Evolutionary conservation across 2,113 vertebrate species (phyloP).

Genomic region (Phocoena phocoena): DNA sequence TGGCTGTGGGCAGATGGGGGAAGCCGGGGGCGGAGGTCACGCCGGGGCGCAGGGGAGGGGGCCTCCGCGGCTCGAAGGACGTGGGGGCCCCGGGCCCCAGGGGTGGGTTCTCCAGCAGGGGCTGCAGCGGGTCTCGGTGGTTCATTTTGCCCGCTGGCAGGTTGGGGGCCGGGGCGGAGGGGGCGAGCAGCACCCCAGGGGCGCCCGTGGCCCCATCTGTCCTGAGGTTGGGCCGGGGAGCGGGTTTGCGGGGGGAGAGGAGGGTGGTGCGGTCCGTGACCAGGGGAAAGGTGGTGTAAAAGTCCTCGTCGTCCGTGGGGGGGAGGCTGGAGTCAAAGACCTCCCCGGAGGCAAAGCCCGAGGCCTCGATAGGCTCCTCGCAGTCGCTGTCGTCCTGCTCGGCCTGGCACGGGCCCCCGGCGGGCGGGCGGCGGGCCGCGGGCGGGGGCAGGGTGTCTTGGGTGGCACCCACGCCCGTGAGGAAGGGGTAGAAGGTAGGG

Average conservation of each 20-base stretch:
- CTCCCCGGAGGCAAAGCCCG: slow-evolving; percentile 95
- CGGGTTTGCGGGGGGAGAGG: slow-evolving; percentile 85
- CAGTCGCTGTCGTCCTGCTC: slow-evolving; percentile 94
- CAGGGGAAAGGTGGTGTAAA: slow-evolving; percentile 93
- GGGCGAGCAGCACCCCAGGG: slow-evolving; percentile 84
- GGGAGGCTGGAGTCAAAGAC: slow-evolving; percentile 89
- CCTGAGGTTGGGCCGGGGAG: slow-evolving; percentile 83
- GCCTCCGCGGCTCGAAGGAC: slow-evolving; percentile 88
- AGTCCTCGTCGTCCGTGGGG: slow-evolving; percentile 95
- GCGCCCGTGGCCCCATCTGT: slow-evolving; percentile 82
- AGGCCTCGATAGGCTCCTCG: slow-evolving; percentile 93
- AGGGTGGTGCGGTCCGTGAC: slow-evolving; percentile 96
- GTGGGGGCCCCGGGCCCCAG: slow-evolving; percentile 89
- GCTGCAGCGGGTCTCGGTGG: slow-evolving; percentile 87
- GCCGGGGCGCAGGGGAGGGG: slow-evolving; percentile 88
- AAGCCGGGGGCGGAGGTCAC: slow-evolving; percentile 92
- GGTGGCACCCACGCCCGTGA: slow-evolving; percentile 93
- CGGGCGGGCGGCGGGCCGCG: slow-evolving; percentile 75
- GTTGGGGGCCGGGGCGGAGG: slow-evolving; percentile 87
- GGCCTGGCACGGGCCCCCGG: slow-evolving; percentile 88
- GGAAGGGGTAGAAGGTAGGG: slow-evolving; percentile 91
- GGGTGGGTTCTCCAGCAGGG: slow-evolving; percentile 89
- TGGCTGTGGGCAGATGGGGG: slow-evolving; percentile 95
- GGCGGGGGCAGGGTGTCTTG: slow-evolving; percentile 88
- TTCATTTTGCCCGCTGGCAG: slow-evolving; percentile 96